Base-by-base conservation (phyloP, 37 sponge, comb jelly and placozoan species). In the Ephydatia muelleri region DNA sequence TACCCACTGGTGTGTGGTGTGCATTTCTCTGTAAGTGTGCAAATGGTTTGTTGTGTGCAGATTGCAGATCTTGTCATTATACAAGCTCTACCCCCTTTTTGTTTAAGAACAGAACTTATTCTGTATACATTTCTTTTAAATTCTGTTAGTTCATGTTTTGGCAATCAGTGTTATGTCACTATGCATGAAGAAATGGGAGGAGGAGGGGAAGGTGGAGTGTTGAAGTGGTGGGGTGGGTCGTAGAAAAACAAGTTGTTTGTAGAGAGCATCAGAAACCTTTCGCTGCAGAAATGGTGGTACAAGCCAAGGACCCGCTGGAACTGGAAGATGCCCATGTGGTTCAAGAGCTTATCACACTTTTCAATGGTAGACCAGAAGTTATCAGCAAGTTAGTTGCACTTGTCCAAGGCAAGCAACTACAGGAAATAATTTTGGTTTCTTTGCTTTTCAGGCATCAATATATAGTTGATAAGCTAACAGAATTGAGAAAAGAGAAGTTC, bases 311-410 rank as follows among this genome's bases (percentile, higher is more conserved):
- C 47, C 70, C 82, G 26, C 48, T 89, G 36, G 88, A 90, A 2
- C 38, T 93, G 70, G 94, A 93, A 32, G 91, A 90, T 5, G 76
- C 76, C 78, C 30, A 75, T 66, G 82, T 93, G 2, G 29, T 93
- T 72, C 65, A 69, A 35, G 68, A 87, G 23, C 80, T 93, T 16
- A 80, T 22, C 3, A 76, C 30, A 23, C 2, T 16, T 93, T 22
- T 81, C 88, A 27, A 37, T 19, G 21, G 70, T 73, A 35, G 79
- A 49, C 9, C 70, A 73, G 79, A 83, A 1, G 31, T 87, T 13
- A 48, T n/a, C 32, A 38, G 67, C 29, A 73, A 87, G 87, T 87
- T 33, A 87, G 87, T 38, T 9, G n/a, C 69, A 28, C 28, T 69
- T 8, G n/a, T n/a, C n/a, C n/a, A n/a, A n/a, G n/a, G n/a, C n/a